Base-by-base conservation (phyloP, 2,797 vertebrate species). In the Urophycis tenuis region DNA sequence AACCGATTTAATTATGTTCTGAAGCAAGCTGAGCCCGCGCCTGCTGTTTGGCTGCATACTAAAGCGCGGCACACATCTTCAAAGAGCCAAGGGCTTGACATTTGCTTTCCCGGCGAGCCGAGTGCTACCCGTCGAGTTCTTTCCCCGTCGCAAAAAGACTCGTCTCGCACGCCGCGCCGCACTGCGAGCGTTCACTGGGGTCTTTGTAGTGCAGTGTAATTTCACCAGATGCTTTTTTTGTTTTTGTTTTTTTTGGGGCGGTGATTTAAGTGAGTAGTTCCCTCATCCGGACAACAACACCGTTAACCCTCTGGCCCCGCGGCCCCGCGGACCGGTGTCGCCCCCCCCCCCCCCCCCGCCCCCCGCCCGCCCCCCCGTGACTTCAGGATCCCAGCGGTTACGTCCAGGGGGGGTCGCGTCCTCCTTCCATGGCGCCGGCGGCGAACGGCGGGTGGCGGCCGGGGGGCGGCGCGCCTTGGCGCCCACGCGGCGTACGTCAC, bases 191-290 rank as follows among this genome's bases (percentile, higher is more conserved):
- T 79, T 60, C 80, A 19, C 72, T 81, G 35, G 82, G 70, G 53
- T 1, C 76, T 71, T 33, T 72, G 11, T 45, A 35, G 36, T 71
- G 19, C n/a, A n/a, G n/a, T 25, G 67, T 85, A 81, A 88, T 85
- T 78, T 60, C 80, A 19, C 71, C 81, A 35, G 81, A 49, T 29
- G 12, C 12, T 29, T 10, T 29, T 9, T 75, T 85, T 82, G 80
- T 29, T 29, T 29, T 29, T 10, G 29, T 9, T 75, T 85, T 82
- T 80, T 87, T n/a, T n/a, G n/a, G n/a, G 85, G 83, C 88, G 81
- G 75, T 79, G 78, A 87, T 85, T 85, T 85, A 85, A 81, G 85
- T 82, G 35, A 78, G 41, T 82, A 83, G 15, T 78, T 85, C 22
- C 4, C 34, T n/a, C 31, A 34, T 12, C 14, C 71, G 7, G 25